Conservation (phyloP, 1,140 invertebrate species). For the Colletes latitarsis region DNA sequence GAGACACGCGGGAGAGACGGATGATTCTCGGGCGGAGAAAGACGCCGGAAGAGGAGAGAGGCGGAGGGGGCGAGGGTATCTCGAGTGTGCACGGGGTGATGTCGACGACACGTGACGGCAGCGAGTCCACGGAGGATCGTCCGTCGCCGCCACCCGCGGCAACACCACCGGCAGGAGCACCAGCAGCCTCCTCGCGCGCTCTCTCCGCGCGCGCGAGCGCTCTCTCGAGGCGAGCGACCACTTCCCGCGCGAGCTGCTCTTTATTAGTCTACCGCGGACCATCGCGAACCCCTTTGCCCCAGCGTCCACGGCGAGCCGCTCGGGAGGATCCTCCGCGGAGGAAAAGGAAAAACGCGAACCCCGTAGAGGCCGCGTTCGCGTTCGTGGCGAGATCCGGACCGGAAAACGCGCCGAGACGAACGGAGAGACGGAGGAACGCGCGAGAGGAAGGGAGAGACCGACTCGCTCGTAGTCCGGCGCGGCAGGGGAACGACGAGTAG, state of each 20-base stretch:
- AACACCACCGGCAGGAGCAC: slow-evolving; percentile 46
- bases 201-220: slow-evolving; percentile 55
- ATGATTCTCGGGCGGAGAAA: slow-evolving; percentile 59
- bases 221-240: slow-evolving; percentile 57
- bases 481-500: slow-evolving; percentile 34
- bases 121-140: slow-evolving; percentile 73
- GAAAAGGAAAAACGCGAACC: background rate
- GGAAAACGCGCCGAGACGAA: slow-evolving; percentile 10
- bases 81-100: slow-evolving; percentile 70
- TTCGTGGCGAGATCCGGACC: background rate
- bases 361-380: background rate
- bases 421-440: slow-evolving; percentile 24
- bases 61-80: slow-evolving; percentile 60
- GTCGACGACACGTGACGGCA: slow-evolving; percentile 77
- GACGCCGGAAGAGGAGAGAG: background rate
- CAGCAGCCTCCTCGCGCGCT: slow-evolving; percentile 42
- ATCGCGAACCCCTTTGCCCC: slow-evolving; percentile 76
- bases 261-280: slow-evolving; percentile 80
- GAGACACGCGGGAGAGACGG: slow-evolving; percentile 68
- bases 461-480: slow-evolving; percentile 14
- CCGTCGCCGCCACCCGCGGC: slow-evolving; percentile 53
- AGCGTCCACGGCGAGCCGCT: slow-evolving; percentile 1
- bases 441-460: slow-evolving; percentile 34
- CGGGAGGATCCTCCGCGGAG: slow-evolving; percentile 9
- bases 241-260: slow-evolving; percentile 76